Base-by-base conservation (phyloP, 2,113 vertebrate species). In the Patagioenas fasciata region DNA sequence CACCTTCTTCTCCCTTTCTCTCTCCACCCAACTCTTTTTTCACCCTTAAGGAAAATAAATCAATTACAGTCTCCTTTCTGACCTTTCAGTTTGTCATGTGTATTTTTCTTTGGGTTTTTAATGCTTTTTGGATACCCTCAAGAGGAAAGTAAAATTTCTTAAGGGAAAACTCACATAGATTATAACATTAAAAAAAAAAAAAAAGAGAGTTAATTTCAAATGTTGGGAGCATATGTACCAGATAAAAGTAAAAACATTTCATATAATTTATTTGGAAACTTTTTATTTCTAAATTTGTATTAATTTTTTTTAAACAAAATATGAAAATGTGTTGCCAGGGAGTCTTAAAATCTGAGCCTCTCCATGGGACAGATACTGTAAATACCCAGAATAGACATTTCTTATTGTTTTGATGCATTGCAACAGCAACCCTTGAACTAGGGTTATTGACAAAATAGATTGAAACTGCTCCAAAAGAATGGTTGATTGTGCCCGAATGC, bases 31-130 rank as follows among this genome's bases (percentile, higher is more conserved):
- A 31, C 20, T 81, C 11, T 80, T 85, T 84, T 88, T 75, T 91
- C 34, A 84, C 29, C 17, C 32, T 70, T 84, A 78, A 84, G 56
- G 61, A 93, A 88, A 92, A 86, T 56, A 92, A 91, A 94, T 88
- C 80, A 88, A 84, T 90, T 96, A 74, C 25, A n/a, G 51, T 92
- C 88, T 92, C 69, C 86, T 86, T 92, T 89, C 73, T 95, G 83
- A 84, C 69, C 72, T 95, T 95, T 92, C 64, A 86, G 57, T 92
- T 93, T 93, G 83, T 92, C 69, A 48, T 91, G 32, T 89, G 25
- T 86, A 13, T 83, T 95, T 94, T 95, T 88, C 85, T 88, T 83
- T 25, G 36, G 13, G 18, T 72, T 89, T 91, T 92, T 93, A 88
- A 86, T 84, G 79, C 10, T 90, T 69, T 85, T 88, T 80, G 75